Percentiles rank a stretch among this genome's conserved stretches.
Evolutionary conservation across 2,113 vertebrate species (phyloP).

Genomic region (Formicarius rufipectus): DNA sequence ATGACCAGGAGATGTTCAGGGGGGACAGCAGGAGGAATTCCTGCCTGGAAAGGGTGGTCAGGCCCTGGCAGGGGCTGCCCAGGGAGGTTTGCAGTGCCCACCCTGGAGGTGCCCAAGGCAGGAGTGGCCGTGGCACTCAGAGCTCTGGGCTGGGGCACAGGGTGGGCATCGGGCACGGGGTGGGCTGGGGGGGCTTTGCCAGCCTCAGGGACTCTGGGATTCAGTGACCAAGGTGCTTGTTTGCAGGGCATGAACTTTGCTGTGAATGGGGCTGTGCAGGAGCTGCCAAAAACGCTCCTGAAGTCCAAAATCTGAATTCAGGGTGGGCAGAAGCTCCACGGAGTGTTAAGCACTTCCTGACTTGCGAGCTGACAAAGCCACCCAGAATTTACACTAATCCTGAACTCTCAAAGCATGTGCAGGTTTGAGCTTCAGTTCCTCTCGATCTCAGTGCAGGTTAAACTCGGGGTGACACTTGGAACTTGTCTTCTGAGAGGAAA

Average conservation of each 20-base stretch:
- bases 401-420: background rate
- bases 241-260: background rate
- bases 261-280: background rate
- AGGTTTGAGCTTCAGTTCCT: background rate
- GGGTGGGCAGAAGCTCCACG: background rate
- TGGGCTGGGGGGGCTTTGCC: background rate
- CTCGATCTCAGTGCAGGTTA: background rate
- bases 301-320: background rate
- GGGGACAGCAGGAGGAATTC: too few relatives aligned
- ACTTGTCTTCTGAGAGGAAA: background rate
- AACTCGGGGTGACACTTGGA: background rate
- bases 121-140: background rate
- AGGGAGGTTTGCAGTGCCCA: too few relatives aligned
- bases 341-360: background rate
- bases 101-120: background rate
- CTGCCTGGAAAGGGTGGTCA: too few relatives aligned
- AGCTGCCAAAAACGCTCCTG: background rate
- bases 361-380: background rate
- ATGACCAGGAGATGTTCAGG: too few relatives aligned
- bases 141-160: background rate
- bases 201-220: accelerated
- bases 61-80: too few relatives aligned
- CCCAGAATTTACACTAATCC: background rate
- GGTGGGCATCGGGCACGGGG: accelerated
- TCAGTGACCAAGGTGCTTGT: background rate